Evolutionary conservation across 2,888 invertebrate genomes (phyloP), one percentile per base, ranked within the genome.

Genomic region (Perithous albicinctus): DNA sequence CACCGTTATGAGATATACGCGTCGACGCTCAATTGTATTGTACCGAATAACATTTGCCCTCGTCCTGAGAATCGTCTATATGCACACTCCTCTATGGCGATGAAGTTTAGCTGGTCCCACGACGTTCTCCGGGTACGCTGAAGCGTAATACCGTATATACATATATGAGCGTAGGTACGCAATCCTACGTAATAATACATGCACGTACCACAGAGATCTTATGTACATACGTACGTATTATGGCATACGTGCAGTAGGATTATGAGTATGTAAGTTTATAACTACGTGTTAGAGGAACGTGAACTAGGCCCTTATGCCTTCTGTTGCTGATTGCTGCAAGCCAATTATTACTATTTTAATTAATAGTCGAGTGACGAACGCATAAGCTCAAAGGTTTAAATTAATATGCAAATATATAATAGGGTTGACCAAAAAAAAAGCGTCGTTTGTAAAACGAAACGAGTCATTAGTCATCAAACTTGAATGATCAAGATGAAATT

Each of bases 1-100:
- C 72, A 81, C 84, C 85, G 85, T 85, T 85, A 85, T 73, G 76
- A 80, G 80, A 76, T 76, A 67, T 80, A 77, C 73, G 78, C 77
- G 75, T 78, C 74, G 56, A 72, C 56, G 73, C 78, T 80, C 80
- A 73, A 72, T 80, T 80, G 80, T 51, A 78, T 78, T 74, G 82
- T 80, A 75, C 76, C 78, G 70, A 77, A 80, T 84, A 84, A 77
- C 77, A 72, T 85, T 85, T 84, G 76, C 82, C 85, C 82, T 79
- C 80, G 85, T 85, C 74, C 77, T 29, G 51, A 29, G 29, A 29
- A 56, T 29, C 54, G 5, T 56, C n/a, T 56, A 64, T 29, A 23
- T 54, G 70, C 64, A 72, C 61, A 56, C 35, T 56, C 73, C 75
- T 70, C 77, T 61, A n/a, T n/a, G 46, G 77, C 64, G 76, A 51